These are phyloP conservation scores for crab-eating macaque (Macaca fascicularis) DNA, from an alignment of 2,113 vertebrate species.

Conservation along the genomic window T2T-MFA8v1.1 NC_088387.1:91835501-91836000, in stretches of 20 bases:
- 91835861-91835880: background rate
- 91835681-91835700: background rate
- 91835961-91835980: background rate
- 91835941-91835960: background rate
- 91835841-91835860: rapidly evolving
- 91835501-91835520: background rate
- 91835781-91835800: rapidly evolving
- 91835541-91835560: background rate
- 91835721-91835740: rapidly evolving
- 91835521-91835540: background rate
- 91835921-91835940: background rate
- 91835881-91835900: background rate
- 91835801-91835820: too few species aligned
- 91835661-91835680: background rate
- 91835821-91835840: background rate
- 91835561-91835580: background rate
- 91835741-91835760: background rate
- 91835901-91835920: background rate
- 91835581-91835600: background rate
- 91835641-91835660: background rate
- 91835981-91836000: background rate
- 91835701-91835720: background rate
- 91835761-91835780: too few species aligned
- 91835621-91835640: background rate
- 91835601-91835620: too few species aligned